Evolutionary conservation across 2,797 vertebrate species (phyloP).

Genomic region (Gorsachius magnificus): DNA sequence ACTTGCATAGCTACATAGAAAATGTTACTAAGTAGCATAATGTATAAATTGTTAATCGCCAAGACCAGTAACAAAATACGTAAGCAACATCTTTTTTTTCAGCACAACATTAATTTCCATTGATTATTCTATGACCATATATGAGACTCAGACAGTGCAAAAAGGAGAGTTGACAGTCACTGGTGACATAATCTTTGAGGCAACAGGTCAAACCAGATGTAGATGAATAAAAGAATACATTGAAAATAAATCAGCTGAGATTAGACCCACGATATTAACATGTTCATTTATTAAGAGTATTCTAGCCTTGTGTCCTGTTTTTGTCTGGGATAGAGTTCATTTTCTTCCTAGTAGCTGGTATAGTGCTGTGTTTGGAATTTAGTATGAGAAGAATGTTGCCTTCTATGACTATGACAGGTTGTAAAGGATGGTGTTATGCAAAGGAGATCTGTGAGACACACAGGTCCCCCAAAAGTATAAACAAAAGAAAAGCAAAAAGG

Average conservation of each 20-base stretch:
- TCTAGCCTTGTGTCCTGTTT: background rate
- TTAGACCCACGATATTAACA: background rate
- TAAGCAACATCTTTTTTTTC: background rate
- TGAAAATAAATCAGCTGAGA: background rate
- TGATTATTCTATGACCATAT: background rate
- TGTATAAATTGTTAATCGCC: background rate
- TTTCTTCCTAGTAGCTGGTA: no score
- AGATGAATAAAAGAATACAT: background rate
- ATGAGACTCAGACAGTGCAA: background rate
- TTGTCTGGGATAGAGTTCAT: no score
- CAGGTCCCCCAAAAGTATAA: background rate
- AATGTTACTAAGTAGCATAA: background rate
- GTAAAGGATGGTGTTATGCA: background rate
- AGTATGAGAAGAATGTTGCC: no score
- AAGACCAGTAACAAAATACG: background rate
- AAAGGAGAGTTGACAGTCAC: background rate
- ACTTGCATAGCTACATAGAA: background rate
- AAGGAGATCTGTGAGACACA: background rate
- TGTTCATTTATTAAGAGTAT: background rate
- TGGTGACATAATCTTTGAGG: background rate
- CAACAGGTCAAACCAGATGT: background rate
- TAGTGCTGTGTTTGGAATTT: no score
- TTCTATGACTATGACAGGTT: background rate
- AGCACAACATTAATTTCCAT: background rate
- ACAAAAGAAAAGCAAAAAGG: background rate